These are phyloP conservation scores for Coenonympha arcania DNA, from an alignment of 2,888 invertebrate species.

Conservation along the genomic window DNA sequence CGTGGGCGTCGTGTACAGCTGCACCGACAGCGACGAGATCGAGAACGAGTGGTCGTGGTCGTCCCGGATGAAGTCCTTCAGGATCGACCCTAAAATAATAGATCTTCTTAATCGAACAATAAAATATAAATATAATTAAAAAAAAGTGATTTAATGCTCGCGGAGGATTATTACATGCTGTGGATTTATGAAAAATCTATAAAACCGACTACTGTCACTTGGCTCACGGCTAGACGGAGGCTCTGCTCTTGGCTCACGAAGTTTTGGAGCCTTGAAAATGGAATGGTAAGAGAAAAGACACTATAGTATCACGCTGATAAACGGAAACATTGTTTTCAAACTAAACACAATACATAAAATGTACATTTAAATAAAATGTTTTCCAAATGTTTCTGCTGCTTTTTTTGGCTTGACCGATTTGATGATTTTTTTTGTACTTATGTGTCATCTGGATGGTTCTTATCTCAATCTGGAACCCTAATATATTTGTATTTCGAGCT, in stretches of 20 bases:
- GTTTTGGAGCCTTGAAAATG: conserved; percentile 78
- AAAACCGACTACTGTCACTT: too few relatives aligned
- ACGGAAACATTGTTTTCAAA: too few relatives aligned
- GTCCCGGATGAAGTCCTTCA: conserved; percentile 95
- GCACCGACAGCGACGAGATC: conserved; percentile 94
- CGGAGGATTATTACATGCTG: too few relatives aligned
- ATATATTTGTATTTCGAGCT: too few relatives aligned
- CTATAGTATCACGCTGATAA: not conserved
- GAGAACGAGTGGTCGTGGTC: conserved; percentile 98
- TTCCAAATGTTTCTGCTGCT: too few relatives aligned
- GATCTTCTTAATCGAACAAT: not conserved
- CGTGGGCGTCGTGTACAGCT: conserved; percentile 96
- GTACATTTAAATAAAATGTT: too few relatives aligned
- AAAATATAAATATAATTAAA: not conserved
- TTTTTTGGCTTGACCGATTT: too few relatives aligned
- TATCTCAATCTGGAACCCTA: too few relatives aligned
- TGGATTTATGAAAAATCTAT: too few relatives aligned
- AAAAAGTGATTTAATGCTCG: not conserved
- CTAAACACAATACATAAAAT: too few relatives aligned
- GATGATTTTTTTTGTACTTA: too few relatives aligned
- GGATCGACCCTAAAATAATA: conserved; percentile 72
- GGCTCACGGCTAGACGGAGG: conserved; percentile 85
- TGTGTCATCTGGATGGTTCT: too few relatives aligned
- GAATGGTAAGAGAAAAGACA: not conserved
- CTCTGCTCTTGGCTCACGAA: conserved; percentile 86